phyloP scores from a whole-genome alignment of 2,113 vertebrate species.

The Chloropsis cyanopogon region DNA sequence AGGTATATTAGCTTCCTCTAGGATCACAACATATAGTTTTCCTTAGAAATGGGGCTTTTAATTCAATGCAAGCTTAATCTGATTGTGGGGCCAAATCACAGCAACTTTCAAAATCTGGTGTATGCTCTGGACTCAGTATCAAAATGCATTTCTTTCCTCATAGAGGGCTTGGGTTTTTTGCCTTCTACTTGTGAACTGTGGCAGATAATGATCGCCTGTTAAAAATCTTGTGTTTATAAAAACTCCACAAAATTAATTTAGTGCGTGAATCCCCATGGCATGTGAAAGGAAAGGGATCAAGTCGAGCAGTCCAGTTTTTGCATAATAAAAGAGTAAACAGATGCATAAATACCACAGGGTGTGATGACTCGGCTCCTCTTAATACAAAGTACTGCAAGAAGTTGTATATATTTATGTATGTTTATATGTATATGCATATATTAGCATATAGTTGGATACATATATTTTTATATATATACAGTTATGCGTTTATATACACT shows the following conservation, averaged over 20 bases:
- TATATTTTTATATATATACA: not conserved
- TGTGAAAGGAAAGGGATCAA: not conserved
- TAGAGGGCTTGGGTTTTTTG: not conserved
- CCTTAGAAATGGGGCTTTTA: not conserved
- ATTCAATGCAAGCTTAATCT: not conserved
- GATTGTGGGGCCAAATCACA: not conserved
- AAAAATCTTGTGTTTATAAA: not conserved
- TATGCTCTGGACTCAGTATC: not conserved
- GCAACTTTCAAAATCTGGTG: not conserved
- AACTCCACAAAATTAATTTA: not conserved
- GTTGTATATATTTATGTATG: not conserved
- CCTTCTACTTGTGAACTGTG: fast-evolving
- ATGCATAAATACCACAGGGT: not conserved
- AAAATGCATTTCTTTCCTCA: not conserved
- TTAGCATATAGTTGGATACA: not conserved
- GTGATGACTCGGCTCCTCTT: not conserved
- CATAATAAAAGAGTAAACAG: not conserved
- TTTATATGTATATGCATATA: not conserved
- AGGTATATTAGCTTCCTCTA: not conserved
- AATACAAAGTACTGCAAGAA: not conserved
- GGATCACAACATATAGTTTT: not conserved
- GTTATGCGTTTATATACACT: not conserved
- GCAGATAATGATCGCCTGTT: not conserved
- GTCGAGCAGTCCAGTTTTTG: not conserved
- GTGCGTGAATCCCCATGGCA: not conserved